These are phyloP conservation scores for Saxicola maurus DNA, from an alignment of 2,797 vertebrate species.

Conservation along the genomic window DNA sequence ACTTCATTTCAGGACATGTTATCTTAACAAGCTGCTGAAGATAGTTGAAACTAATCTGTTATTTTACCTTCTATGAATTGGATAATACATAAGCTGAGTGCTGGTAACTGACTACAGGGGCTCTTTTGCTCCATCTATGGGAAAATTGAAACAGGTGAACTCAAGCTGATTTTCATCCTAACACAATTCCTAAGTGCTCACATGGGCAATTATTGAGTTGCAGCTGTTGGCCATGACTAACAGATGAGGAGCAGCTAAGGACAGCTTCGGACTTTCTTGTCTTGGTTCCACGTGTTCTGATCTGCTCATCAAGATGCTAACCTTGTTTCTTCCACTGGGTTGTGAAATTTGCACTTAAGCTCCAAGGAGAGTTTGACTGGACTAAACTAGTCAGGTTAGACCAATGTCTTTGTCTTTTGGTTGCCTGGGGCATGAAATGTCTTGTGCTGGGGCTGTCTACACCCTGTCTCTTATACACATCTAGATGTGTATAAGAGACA, in stretches of 20 bases:
- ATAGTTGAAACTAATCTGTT: background rate
- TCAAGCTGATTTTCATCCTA: background rate
- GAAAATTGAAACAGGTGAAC: background rate
- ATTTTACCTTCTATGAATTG: background rate
- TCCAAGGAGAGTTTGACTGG: background rate
- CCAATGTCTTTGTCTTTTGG: background rate
- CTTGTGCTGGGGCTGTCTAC: background rate
- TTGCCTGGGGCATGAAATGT: background rate
- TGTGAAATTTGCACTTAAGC: background rate
- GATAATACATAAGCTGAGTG: background rate
- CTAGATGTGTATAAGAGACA: too few species aligned
- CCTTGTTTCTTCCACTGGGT: rapidly evolving
- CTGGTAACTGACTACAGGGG: background rate
- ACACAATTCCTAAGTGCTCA: background rate
- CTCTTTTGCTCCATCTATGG: background rate
- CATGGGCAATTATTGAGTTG: background rate
- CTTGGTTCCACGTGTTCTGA: rapidly evolving
- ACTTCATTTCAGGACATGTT: background rate
- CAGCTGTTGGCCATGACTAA: background rate
- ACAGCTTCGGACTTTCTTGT: background rate
- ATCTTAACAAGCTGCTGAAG: conserved; percentile 15
- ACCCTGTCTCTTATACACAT: too few species aligned
- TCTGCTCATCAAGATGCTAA: background rate
- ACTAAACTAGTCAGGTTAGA: background rate
- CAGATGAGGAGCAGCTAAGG: background rate